Conservation (phyloP, 2,113 vertebrate species). For the Ascaphus truei region DNA sequence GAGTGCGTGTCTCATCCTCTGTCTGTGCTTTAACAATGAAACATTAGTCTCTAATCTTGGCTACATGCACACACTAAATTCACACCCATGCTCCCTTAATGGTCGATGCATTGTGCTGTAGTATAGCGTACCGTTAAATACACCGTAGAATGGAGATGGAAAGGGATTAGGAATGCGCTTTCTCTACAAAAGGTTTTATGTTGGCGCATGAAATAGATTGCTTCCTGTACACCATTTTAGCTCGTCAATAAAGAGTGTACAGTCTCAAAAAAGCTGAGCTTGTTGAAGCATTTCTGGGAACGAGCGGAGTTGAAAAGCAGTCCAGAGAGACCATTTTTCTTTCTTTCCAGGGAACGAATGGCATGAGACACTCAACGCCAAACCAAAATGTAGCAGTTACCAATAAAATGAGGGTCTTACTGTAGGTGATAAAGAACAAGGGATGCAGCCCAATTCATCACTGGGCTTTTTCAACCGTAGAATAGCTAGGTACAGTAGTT, state of each 20-base stretch:
- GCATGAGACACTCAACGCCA: neutral
- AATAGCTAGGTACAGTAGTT: slow-evolving; percentile 37
- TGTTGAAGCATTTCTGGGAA: slow-evolving; percentile 16
- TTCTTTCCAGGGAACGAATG: neutral
- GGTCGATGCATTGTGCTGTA: too few species aligned
- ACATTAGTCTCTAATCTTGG: too few species aligned
- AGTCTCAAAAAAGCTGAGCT: neutral
- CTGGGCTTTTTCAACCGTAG: neutral
- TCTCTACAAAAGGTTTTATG: slow-evolving; percentile 24
- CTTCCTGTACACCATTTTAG: neutral
- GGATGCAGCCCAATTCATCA: neutral
- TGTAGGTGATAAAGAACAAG: neutral
- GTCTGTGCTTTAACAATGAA: too few species aligned
- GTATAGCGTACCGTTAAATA: too few species aligned
- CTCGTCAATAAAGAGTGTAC: neutral
- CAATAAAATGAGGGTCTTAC: neutral
- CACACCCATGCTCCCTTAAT: too few species aligned
- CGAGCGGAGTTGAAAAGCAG: neutral
- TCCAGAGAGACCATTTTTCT: neutral
- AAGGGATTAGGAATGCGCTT: too few species aligned
- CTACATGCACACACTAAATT: too few species aligned
- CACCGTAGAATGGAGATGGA: too few species aligned
- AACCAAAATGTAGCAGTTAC: neutral
- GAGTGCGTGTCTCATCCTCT: too few species aligned
- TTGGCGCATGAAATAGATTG: slow-evolving; percentile 6